A percentile compares a stretch with the other conserved stretches of the same genome.
Evolutionary conservation across 2,797 vertebrate species (phyloP).

Genomic region (Scolopax rusticola): DNA sequence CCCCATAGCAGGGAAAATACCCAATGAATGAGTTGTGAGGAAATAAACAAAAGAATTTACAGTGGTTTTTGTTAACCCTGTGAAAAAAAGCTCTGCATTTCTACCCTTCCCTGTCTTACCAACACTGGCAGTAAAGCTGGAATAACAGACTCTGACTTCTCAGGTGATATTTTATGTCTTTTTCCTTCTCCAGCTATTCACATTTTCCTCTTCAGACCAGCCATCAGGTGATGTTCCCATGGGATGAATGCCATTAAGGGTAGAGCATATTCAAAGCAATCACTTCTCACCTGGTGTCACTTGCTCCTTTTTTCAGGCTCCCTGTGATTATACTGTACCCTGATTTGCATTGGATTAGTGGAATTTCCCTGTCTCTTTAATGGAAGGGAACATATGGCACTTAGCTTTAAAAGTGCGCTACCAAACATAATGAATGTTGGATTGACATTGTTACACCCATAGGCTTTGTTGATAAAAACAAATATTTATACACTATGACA

Average conservation of each 20-base stretch:
- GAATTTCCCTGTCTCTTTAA: conserved; percentile 42
- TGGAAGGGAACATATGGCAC: conserved; percentile 46
- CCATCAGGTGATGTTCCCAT: background rate
- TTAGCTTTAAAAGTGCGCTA: conserved; percentile 24
- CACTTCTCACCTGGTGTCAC: background rate
- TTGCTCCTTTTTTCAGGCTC: background rate
- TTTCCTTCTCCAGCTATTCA: background rate
- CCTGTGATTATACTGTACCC: background rate
- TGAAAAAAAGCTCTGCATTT: background rate
- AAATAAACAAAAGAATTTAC: background rate
- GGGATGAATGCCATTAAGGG: background rate
- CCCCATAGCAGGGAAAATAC: background rate
- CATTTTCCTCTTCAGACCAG: background rate
- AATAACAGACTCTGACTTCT: background rate
- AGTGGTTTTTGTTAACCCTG: background rate
- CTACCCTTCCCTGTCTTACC: background rate
- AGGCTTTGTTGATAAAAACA: conserved; percentile 64
- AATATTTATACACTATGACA: conserved; percentile 54
- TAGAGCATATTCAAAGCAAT: background rate
- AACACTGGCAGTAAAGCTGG: background rate
- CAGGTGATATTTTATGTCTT: background rate
- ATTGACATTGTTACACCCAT: conserved; percentile 57
- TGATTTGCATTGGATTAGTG: conserved; percentile 31
- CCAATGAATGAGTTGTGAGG: background rate
- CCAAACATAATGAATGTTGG: conserved; percentile 34